A percentile compares a stretch with the other conserved stretches of the same genome.
Evolutionary conservation across 2,888 invertebrate species (phyloP).

Genomic region (Sceliomorpha sp.): DNA sequence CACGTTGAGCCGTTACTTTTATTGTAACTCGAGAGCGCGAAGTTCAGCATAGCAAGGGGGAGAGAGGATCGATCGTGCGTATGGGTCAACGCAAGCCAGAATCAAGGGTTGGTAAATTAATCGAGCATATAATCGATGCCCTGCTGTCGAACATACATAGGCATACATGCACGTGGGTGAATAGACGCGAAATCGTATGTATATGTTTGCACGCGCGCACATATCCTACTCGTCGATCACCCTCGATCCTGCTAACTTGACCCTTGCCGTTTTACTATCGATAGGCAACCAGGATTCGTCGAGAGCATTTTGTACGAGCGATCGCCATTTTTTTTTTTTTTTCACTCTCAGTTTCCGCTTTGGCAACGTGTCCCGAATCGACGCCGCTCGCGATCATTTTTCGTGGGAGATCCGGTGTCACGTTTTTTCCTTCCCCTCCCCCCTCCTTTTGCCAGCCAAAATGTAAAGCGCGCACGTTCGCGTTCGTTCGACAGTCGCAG

Average conservation of each 20-base stretch:
- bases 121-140: conserved; percentile 80
- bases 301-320: too few species aligned
- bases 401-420: conserved; percentile 2
- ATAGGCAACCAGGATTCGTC: too few species aligned
- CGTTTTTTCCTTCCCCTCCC: too few species aligned
- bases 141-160: conserved; percentile 68
- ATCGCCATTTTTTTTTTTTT: too few species aligned
- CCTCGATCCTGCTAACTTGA: conserved; percentile 55
- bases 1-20: conserved; percentile 53
- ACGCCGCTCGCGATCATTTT: conserved; percentile 40
- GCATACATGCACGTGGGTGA: conserved; percentile 21
- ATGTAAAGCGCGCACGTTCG: conserved; percentile 9
- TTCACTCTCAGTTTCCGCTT: conserved; percentile 49
- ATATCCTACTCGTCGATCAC: conserved; percentile 67
- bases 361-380: conserved; percentile 37
- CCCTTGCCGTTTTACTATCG: conserved; percentile 67
- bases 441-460: conserved; percentile 2
- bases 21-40: conserved; percentile 49
- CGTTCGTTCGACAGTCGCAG: conserved; percentile 17
- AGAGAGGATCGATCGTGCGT: conserved; percentile 57
- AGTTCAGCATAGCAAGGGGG: conserved; percentile 49
- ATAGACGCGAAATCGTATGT: neutral
- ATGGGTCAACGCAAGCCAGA: conserved; percentile 50
- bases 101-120: conserved; percentile 76
- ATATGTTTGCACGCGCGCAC: conserved; percentile 53